phyloP scores from a whole-genome alignment of 2,888 invertebrate species.

The Xestia ashworthii region DNA sequence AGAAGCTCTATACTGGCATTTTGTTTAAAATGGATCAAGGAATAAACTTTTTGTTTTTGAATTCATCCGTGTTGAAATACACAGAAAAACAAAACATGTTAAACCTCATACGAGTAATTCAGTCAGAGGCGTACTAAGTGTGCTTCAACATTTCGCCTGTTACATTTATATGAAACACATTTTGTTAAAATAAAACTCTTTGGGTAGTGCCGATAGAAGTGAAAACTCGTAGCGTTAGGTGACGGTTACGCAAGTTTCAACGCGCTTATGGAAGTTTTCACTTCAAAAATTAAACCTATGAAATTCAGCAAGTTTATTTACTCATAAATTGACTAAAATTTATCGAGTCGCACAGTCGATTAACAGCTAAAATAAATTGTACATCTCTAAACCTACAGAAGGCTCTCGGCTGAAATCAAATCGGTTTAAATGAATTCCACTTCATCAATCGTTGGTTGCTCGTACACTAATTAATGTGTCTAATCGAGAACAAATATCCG shows the following conservation, averaged over 20 bases:
- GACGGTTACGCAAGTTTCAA: no score
- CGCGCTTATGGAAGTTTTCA: no score
- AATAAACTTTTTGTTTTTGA: background rate
- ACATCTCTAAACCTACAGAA: constrained; percentile 27
- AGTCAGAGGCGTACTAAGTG: background rate
- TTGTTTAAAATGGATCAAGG: no score
- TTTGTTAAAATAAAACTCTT: no score
- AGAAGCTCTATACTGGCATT: no score
- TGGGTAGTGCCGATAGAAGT: no score
- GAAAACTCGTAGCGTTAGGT: no score
- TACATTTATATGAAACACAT: no score
- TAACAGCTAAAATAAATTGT: constrained; percentile 2
- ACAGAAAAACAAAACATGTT: background rate
- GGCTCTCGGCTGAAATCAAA: constrained; percentile 62
- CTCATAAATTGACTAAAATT: background rate
- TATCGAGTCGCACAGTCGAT: constrained; percentile 6
- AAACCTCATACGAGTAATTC: no score
- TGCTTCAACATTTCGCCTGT: background rate
- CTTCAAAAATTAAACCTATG: background rate
- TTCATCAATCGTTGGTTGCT: constrained; percentile 69
- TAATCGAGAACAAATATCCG: constrained; percentile 73
- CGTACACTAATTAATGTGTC: constrained; percentile 70
- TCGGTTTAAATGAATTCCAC: constrained; percentile 69
- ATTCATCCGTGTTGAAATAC: background rate
- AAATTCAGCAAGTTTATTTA: background rate